Evolutionary conservation across 2,113 vertebrate genomes (phyloP).

Genomic region (Laticauda laticaudata): DNA sequence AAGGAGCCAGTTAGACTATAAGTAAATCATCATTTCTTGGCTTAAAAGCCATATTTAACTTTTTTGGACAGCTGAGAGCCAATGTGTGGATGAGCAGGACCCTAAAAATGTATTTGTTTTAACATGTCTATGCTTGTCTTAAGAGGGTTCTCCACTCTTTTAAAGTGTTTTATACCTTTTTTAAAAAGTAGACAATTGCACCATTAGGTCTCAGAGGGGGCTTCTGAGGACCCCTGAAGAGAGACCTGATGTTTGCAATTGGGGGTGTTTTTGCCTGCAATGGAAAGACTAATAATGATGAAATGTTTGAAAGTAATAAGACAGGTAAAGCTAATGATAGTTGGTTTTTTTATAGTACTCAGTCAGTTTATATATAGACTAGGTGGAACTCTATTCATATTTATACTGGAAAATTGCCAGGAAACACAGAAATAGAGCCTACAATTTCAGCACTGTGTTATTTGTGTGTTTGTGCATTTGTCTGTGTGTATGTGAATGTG

Average conservation of each 20-base stretch:
- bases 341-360: background rate
- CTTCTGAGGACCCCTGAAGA: background rate
- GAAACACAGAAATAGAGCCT: background rate
- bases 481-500: no score
- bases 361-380: background rate
- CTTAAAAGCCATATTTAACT: background rate
- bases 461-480: background rate
- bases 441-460: background rate
- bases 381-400: background rate
- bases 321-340: background rate
- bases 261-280: background rate
- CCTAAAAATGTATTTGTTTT: background rate
- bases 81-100: background rate
- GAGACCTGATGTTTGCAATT: background rate
- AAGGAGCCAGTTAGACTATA: background rate
- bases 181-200: background rate
- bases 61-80: no score
- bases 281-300: background rate
- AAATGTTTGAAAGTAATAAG: background rate
- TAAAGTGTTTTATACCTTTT: background rate
- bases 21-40: background rate
- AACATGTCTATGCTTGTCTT: background rate
- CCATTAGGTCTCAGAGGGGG: background rate
- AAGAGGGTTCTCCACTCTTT: background rate
- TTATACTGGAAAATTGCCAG: background rate